Evolutionary conservation across 2,888 invertebrate genomes (phyloP).

Genomic region (Pollenia griseotomentosa): DNA sequence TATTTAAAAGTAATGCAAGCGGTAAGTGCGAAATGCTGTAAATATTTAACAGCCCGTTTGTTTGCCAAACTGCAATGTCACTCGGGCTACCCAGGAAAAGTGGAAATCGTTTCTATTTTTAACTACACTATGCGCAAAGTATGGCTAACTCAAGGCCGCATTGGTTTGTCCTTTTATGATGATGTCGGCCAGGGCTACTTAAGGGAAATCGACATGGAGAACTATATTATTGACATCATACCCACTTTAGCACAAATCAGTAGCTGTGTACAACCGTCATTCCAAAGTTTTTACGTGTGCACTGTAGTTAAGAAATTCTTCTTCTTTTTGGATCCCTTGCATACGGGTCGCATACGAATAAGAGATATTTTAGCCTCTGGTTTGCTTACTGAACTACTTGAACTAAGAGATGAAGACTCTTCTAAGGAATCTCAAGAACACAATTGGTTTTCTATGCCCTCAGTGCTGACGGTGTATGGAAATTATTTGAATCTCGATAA

Average conservation of each 20-base stretch:
- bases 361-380: conserved; percentile 92
- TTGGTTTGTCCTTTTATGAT: conserved; percentile 96
- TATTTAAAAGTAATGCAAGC: conserved; percentile 91
- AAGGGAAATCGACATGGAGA: conserved; percentile 95
- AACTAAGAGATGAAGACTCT: conserved; percentile 92
- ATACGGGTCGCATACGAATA: conserved; percentile 95
- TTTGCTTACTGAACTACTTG: conserved; percentile 95
- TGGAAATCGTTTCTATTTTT: conserved; percentile 95
- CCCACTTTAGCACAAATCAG: conserved; percentile 96
- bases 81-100: conserved; percentile 91
- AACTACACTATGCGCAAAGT: conserved; percentile 98
- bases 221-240: conserved; percentile 96
- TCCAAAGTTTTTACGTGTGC: conserved; percentile 98
- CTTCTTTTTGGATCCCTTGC: conserved; percentile 96
- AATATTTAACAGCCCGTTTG: conserved; percentile 93
- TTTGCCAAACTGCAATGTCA: conserved; percentile 95
- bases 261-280: conserved; percentile 95
- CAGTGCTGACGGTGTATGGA: conserved; percentile 95
- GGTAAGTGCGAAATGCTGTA: conserved; percentile 89
- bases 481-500: conserved; percentile 97
- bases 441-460: conserved; percentile 96
- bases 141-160: conserved; percentile 97
- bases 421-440: conserved; percentile 93
- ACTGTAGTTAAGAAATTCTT: conserved; percentile 98
- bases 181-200: conserved; percentile 96